Base-by-base conservation (phyloP, 2,888 invertebrate species). In the Tachina fera region DNA sequence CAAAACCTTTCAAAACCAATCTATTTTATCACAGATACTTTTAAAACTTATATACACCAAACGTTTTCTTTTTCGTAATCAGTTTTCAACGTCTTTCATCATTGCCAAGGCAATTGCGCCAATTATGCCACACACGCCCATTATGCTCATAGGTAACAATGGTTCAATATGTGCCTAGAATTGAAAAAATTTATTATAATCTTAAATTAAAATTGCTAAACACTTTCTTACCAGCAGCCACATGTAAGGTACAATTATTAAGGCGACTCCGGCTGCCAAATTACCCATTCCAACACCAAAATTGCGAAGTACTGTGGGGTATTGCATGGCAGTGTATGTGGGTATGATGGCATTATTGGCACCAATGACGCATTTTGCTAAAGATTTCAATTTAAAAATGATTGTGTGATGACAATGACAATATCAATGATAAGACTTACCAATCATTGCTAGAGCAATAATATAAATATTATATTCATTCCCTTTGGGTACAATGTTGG, bases 331-430 rank as follows among this genome's bases (percentile, higher is more conserved):
- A 0, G 96, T 96, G 91, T 94, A 96, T 65, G 96, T 95, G 1
- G 97, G 97, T 91, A 96, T 94, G 90, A 96, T 95, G 91, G 96
- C 96, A 91, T 97, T 97, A 19, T 96, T 96, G 0, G 96, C 95
- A 13, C 96, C 96, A 82, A 96, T 96, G 47, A 95, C 94, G 89
- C 96, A 96, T 93, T 96, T 96, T 82, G 94, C 95, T 93, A 82
- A 47, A 75, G 74, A 39, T 85, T 87, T 76, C 63, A 81, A 75
- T 60, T 75, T 61, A 75, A 70, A 81, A 47, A 22, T 67, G 16
- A 13, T 74, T 72, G 53, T 65, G 51, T 49, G 78, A 63, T 75
- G 53, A 56, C 58, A 60, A 67, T 51, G 31, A 65, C 61, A 72
- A 61, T 49, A 16, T 31, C 31, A 67, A 16, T 14, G 74, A 72